Conservation (phyloP, 2,797 vertebrate genomes). For the Ficedula albicollis region DNA sequence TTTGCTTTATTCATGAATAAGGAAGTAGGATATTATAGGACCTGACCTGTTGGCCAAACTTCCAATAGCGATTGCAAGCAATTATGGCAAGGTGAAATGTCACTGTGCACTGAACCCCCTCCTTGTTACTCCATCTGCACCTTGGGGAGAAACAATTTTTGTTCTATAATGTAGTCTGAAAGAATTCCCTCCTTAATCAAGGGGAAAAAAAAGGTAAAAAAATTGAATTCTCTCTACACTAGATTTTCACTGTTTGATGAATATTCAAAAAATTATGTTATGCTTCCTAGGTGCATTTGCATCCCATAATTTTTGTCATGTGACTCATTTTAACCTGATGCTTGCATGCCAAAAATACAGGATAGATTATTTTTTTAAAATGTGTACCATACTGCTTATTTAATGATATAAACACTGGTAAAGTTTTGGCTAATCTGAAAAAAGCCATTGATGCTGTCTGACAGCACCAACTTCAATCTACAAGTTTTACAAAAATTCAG, state of each 20-base stretch:
- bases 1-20: slow-evolving; percentile 32
- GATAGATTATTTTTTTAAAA: neutral
- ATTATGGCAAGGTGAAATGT: slow-evolving; percentile 10
- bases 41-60: neutral
- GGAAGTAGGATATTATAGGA: neutral
- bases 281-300: neutral
- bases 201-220: neutral
- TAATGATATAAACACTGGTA: neutral
- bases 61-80: neutral
- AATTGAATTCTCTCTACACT: accelerated
- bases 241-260: neutral
- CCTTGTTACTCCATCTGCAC: neutral
- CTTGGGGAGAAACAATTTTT: neutral
- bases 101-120: neutral
- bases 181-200: neutral
- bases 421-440: neutral
- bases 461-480: neutral
- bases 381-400: neutral
- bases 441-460: neutral
- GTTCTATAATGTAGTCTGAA: neutral
- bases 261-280: neutral
- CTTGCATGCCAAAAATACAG: neutral
- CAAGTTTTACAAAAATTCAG: neutral
- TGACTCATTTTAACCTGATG: neutral
- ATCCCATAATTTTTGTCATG: neutral